A percentile compares a stretch with the other conserved stretches of the same genome.
Evolutionary conservation across 35 echinoderm and acorn worm species (phyloP).

Genomic region (Heliocidaris tuberculata): DNA sequence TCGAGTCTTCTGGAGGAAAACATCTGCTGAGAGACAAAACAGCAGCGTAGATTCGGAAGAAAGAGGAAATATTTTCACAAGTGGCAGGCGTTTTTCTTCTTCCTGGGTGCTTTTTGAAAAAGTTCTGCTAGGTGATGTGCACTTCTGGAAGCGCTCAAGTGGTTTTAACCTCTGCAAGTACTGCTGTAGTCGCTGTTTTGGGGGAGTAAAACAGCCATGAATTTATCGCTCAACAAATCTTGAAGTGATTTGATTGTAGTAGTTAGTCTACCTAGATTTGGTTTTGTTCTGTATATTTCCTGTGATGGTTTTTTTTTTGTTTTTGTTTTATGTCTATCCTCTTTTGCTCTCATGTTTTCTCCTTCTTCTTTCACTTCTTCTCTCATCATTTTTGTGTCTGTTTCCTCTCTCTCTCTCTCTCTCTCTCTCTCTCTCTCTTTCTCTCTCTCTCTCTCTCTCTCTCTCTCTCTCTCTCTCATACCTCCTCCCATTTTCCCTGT

Average conservation of each 20-base stretch:
- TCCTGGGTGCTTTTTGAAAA: neutral
- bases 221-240: neutral
- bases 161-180: neutral
- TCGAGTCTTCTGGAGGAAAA: neutral
- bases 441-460: too few species aligned
- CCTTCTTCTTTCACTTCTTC: too few species aligned
- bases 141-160: neutral
- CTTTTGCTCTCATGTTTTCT: too few species aligned
- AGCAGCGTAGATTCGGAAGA: neutral
- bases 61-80: conserved; percentile 18
- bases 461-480: too few species aligned
- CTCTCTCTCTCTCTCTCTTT: too few species aligned
- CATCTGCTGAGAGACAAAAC: neutral
- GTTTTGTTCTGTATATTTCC: neutral
- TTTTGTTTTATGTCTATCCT: too few species aligned
- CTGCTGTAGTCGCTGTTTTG: neutral
- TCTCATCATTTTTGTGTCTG: too few species aligned
- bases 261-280: neutral
- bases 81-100: neutral
- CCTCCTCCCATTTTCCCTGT: neutral
- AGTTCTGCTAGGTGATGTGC: neutral
- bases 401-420: too few species aligned
- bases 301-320: neutral
- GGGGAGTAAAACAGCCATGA: neutral
- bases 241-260: neutral